Percentiles rank a stretch among this genome's conserved stretches.
Evolutionary conservation across 37 sponge, comb jelly and placozoan genomes (phyloP).

Genomic region (Mnemiopsis leidyi): DNA sequence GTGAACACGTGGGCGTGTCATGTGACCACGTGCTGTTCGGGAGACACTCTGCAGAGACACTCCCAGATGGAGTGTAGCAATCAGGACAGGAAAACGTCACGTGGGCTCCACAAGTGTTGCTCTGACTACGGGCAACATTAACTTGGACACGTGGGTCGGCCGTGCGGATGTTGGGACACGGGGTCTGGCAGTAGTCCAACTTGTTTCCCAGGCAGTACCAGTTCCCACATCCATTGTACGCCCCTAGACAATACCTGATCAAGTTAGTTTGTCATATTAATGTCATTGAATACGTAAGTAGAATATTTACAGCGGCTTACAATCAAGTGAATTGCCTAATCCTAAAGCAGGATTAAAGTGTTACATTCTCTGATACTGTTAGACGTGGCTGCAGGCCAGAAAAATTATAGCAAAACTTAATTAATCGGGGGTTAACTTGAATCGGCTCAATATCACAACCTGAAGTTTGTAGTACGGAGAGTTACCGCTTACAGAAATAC

Average conservation of each 20-base stretch:
- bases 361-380: too few relatives aligned
- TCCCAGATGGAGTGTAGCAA: background rate
- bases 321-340: too few relatives aligned
- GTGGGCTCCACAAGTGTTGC: background rate
- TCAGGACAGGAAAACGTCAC: background rate
- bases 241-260: background rate
- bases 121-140: background rate
- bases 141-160: background rate
- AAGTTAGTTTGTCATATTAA: background rate
- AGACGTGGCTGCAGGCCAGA: too few relatives aligned
- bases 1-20: background rate
- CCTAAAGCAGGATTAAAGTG: too few relatives aligned
- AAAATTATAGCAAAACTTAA: too few relatives aligned
- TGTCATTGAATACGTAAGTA: background rate
- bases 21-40: background rate
- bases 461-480: too few relatives aligned
- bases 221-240: background rate
- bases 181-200: background rate
- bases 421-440: too few relatives aligned
- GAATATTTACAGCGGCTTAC: too few relatives aligned
- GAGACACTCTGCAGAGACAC: background rate
- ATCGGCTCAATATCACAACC: too few relatives aligned
- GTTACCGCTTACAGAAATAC: too few relatives aligned
- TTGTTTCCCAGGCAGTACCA: constrained; percentile 14
- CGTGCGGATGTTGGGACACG: background rate